These are phyloP conservation scores for Colossoma macropomum DNA, from an alignment of 2,113 vertebrate genomes.

Conservation along the genomic window DNA sequence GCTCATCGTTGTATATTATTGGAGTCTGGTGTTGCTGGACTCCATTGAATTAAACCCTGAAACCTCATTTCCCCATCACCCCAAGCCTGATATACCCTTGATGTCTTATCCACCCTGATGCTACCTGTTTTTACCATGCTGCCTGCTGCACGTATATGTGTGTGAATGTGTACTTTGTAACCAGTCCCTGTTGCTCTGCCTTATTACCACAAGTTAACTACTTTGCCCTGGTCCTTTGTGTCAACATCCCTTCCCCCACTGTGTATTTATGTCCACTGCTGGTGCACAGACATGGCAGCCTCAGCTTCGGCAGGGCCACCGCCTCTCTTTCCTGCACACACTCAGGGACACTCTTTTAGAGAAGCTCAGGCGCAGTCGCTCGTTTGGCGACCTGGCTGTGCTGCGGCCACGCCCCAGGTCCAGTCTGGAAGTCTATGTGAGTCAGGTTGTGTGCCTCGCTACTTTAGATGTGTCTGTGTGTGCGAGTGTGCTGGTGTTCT, in stretches of 20 bases:
- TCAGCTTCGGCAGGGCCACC: constrained; percentile 83
- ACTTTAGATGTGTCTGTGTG: constrained; percentile 14
- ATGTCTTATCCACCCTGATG: background rate
- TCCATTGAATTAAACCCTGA: background rate
- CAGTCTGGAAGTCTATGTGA: constrained; percentile 95
- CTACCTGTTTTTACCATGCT: background rate
- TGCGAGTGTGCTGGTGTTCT: constrained; percentile 26
- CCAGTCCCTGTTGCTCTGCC: constrained; percentile 8
- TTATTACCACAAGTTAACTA: constrained; percentile 62
- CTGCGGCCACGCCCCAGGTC: constrained; percentile 89
- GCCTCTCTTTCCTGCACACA: constrained; percentile 88
- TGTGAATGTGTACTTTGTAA: constrained; percentile 32
- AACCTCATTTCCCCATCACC: background rate
- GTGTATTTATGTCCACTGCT: constrained; percentile 54
- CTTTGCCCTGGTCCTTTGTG: background rate
- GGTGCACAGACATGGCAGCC: constrained; percentile 88
- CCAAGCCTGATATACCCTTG: background rate
- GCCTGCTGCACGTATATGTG: background rate
- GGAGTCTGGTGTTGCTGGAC: background rate
- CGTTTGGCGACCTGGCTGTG: constrained; percentile 93
- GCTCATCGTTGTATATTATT: too few species aligned
- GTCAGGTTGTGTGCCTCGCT: constrained; percentile 73
- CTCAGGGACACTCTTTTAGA: constrained; percentile 93
- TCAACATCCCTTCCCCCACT: constrained; percentile 12
- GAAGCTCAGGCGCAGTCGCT: constrained; percentile 92